These are phyloP conservation scores for Sphecodes monilicornis DNA, from an alignment of 2,888 invertebrate genomes.

Conservation along the genomic window DNA sequence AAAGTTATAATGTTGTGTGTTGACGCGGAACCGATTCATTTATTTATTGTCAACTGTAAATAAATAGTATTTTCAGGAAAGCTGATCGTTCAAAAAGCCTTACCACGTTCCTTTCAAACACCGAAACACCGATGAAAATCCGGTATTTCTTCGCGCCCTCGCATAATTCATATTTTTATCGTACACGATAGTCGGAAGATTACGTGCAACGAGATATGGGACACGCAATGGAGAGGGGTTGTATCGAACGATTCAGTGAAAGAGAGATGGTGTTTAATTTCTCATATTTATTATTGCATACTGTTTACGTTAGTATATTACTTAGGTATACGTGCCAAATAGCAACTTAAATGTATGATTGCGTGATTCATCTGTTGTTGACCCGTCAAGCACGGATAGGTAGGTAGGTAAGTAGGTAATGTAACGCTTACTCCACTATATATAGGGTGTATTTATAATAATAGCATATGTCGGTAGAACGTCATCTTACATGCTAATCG, in stretches of 20 bases:
- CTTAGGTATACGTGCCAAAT: constrained; percentile 84
- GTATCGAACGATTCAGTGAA: constrained; percentile 29
- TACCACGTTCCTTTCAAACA: not conserved
- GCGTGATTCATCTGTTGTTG: constrained; percentile 83
- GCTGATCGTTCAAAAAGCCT: not conserved
- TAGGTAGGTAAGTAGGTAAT: constrained; percentile 71
- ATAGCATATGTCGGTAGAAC: constrained; percentile 84
- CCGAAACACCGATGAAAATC: not conserved
- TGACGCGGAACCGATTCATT: constrained; percentile 13
- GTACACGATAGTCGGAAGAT: not conserved
- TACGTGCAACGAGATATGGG: constrained; percentile 11
- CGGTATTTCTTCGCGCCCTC: not conserved
- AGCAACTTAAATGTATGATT: constrained; percentile 85
- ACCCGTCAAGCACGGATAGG: constrained; percentile 77
- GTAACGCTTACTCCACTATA: constrained; percentile 83
- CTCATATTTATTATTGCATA: constrained; percentile 84
- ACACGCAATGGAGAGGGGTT: not conserved
- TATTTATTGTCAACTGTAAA: constrained; percentile 54
- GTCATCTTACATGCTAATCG: constrained; percentile 83
- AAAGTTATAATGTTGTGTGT: not conserved
- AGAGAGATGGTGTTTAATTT: constrained; percentile 69
- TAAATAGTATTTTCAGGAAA: constrained; percentile 54
- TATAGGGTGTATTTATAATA: constrained; percentile 84
- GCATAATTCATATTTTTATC: constrained; percentile 12
- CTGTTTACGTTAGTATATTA: constrained; percentile 84